Base-by-base conservation (phyloP, 2,797 vertebrate species). In the Paramormyrops hopkinsi region DNA sequence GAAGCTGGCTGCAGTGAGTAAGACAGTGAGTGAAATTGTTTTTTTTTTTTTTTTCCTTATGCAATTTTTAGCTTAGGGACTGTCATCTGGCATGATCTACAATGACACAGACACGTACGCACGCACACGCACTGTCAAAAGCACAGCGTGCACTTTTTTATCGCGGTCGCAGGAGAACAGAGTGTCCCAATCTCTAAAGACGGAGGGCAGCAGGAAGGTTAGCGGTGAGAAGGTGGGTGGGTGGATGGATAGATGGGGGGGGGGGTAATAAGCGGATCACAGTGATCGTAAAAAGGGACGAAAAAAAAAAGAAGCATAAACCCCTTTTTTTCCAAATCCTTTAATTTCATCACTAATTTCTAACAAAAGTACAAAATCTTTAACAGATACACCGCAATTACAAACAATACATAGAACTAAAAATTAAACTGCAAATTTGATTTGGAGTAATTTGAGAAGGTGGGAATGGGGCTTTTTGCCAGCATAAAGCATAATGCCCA, bases 291-390 rank as follows among this genome's bases (percentile, higher is more conserved):
- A 46, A 53, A 9, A 17, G 19, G 44, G 25, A 50, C 33, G 19
- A 50, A 65, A 73, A 51, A 5, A 44, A 44, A 11, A 86, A 85
- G 0, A 56, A 2, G 5, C 37, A 22, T 8, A 59, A 19, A 22
- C 9, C 12, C 33, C 29, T 76, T 76, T 41, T 41, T 33, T 33
- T 14, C 29, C 29, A 62, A 89, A 90, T 84, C 29, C 25, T 84
- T 44, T 25, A 19, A 59, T 90, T 88, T 90, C 25, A 84, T 89
- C 33, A 87, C 59, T 84, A 50, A 59, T 46, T 89, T 82, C 14
- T 88, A 22, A 69, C 79, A 59, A 82, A 65, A 65, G 50, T 73
- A 46, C 12, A 46, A 51, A 53, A 62, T 9, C 33, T 37, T 50
- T 53, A 12, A 4, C 33, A 76, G 46, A 87, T 19, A 41, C 54